phyloP scores from a whole-genome alignment of 2,888 invertebrate genomes.

The Mythimna ferrago region DNA sequence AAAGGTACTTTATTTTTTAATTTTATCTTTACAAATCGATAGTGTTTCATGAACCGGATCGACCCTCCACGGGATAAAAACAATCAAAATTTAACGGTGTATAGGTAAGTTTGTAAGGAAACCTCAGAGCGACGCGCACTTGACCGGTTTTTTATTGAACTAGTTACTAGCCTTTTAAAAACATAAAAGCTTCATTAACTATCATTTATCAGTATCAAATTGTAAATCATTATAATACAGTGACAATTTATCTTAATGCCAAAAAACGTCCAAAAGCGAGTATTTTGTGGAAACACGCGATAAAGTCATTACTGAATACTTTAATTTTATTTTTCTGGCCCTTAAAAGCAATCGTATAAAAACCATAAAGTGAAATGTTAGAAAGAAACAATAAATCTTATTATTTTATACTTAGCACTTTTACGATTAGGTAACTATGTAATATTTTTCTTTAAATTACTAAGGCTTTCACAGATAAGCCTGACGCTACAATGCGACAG shows the following conservation, averaged over 20 bases:
- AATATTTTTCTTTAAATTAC: not conserved
- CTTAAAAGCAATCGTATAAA: not conserved
- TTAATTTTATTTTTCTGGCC: slow-evolving; percentile 7
- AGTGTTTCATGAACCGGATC: too few relatives aligned
- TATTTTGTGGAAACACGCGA: slow-evolving; percentile 25
- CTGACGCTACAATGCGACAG: not conserved
- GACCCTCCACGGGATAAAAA: too few relatives aligned
- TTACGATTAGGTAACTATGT: not conserved
- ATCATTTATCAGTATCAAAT: not conserved
- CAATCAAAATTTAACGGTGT: too few relatives aligned
- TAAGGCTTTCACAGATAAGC: not conserved
- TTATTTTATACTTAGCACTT: not conserved
- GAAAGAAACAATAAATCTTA: not conserved
- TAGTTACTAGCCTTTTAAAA: not conserved
- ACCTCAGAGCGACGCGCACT: too few relatives aligned
- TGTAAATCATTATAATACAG: not conserved
- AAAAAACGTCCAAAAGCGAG: not conserved
- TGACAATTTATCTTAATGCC: not conserved
- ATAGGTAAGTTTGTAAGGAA: too few relatives aligned
- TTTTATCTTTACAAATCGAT: too few relatives aligned
- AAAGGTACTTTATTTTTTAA: too few relatives aligned
- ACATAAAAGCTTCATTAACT: not conserved
- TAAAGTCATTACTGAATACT: slow-evolving; percentile 7
- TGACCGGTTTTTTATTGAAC: not conserved
- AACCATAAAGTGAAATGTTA: not conserved